These are phyloP conservation scores for Onychomys leucogaster DNA, from an alignment of 2,797 vertebrate genomes.

Conservation along the genomic window DNA sequence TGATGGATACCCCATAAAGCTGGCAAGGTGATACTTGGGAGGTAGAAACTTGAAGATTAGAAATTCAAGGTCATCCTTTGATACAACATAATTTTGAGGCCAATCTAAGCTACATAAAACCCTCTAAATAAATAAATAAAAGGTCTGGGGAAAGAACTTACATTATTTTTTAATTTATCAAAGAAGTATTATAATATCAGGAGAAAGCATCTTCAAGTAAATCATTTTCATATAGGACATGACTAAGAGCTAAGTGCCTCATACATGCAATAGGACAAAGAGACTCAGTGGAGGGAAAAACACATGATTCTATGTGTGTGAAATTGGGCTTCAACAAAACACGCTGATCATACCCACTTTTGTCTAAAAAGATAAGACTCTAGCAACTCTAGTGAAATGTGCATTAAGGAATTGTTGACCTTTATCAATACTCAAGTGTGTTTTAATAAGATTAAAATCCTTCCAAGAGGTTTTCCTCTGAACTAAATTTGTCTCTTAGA, in stretches of 20 bases:
- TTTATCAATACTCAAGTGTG: background rate
- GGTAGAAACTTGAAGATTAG: background rate
- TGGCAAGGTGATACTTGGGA: background rate
- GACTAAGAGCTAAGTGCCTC: background rate
- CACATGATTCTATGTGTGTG: too few species aligned
- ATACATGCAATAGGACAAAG: background rate
- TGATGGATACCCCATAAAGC: background rate
- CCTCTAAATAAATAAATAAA: background rate
- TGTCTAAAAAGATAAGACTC: background rate
- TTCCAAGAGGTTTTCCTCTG: background rate
- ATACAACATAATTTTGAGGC: background rate
- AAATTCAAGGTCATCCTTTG: background rate
- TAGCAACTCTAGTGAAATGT: conserved; percentile 6
- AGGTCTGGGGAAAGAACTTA: background rate
- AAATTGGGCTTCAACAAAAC: background rate
- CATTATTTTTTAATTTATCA: background rate
- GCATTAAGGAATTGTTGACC: conserved; percentile 15
- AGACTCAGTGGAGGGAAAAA: background rate
- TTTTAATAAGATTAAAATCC: background rate
- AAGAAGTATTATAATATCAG: background rate
- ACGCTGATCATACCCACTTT: background rate
- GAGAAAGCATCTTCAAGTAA: conserved; percentile 9
- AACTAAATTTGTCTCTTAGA: background rate
- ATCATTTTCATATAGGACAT: background rate
- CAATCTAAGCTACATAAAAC: background rate